Evolutionary conservation across 2,113 vertebrate species (phyloP).

Genomic region (Hippocampus barbouri): DNA sequence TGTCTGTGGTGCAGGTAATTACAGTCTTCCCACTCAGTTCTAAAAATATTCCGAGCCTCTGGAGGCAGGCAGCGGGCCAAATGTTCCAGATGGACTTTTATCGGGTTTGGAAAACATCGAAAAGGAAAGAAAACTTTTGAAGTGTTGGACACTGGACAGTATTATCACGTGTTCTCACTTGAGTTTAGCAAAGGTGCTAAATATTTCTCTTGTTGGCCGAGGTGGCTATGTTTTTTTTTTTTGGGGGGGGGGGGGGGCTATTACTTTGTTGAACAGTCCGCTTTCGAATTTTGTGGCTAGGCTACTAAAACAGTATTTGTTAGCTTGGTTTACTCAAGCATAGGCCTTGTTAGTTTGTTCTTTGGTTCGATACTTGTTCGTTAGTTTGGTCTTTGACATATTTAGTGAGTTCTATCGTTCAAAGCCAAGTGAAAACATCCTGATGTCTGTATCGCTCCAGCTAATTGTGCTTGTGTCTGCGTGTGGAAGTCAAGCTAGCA

Average conservation of each 20-base stretch:
- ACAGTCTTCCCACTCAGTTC: slow-evolving; percentile 62
- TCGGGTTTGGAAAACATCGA: not conserved
- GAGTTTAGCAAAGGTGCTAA: too few relatives aligned
- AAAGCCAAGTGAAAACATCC: not conserved
- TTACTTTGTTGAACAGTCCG: too few relatives aligned
- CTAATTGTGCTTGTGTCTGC: not conserved
- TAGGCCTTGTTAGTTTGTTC: too few relatives aligned
- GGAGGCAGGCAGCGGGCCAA: slow-evolving; percentile 45
- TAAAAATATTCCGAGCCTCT: slow-evolving; percentile 61
- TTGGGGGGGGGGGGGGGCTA: too few relatives aligned
- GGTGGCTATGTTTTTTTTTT: too few relatives aligned
- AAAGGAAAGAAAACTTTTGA: not conserved
- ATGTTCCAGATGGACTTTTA: not conserved
- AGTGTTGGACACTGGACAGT: not conserved
- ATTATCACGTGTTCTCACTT: not conserved
- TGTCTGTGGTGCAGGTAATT: slow-evolving; percentile 63
- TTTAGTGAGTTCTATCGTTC: not conserved
- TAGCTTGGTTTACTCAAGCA: not conserved
- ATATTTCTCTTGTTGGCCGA: too few relatives aligned
- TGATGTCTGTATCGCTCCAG: not conserved
- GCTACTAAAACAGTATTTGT: not conserved
- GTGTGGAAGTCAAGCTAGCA: not conserved
- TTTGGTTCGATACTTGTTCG: too few relatives aligned
- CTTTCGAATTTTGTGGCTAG: too few relatives aligned
- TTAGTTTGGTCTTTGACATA: too few relatives aligned